phyloP scores from a whole-genome alignment of 2,797 vertebrate genomes.

The Babyrousa celebensis region DNA sequence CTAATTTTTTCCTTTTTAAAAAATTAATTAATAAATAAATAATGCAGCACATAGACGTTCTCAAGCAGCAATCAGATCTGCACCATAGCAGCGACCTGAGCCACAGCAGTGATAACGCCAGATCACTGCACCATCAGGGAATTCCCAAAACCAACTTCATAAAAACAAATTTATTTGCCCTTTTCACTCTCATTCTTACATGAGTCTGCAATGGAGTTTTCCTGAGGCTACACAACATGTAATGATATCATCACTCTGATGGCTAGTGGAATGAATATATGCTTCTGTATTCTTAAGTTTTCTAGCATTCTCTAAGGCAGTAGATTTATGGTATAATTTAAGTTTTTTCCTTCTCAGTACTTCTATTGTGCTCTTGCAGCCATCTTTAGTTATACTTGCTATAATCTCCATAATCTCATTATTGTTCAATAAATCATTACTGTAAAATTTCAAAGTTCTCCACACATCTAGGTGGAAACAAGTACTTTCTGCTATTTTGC shows the following conservation, averaged over 20 bases:
- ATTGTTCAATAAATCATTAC: neutral
- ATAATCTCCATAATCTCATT: conserved; percentile 11
- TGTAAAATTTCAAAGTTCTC: conserved; percentile 40
- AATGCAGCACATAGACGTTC: no score
- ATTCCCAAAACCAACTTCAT: neutral
- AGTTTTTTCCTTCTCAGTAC: neutral
- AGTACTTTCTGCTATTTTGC: neutral
- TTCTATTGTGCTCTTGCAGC: neutral
- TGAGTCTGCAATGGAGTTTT: neutral
- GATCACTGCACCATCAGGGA: no score
- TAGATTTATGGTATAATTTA: neutral
- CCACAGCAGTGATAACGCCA: no score
- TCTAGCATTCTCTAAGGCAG: neutral
- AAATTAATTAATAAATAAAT: no score
- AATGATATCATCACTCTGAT: neutral
- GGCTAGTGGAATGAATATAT: conserved; percentile 7
- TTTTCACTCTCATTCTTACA: neutral
- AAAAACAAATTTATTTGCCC: neutral
- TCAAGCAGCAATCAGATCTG: no score
- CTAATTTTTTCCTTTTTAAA: neutral
- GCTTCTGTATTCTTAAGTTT: conserved; percentile 32
- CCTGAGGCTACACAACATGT: neutral
- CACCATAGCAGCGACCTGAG: no score
- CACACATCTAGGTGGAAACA: neutral
- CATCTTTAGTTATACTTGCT: neutral